A percentile compares a stretch with the other conserved stretches of the same genome.
Evolutionary conservation across 2,888 invertebrate genomes (phyloP).

Genomic region (Spilarctia lutea): DNA sequence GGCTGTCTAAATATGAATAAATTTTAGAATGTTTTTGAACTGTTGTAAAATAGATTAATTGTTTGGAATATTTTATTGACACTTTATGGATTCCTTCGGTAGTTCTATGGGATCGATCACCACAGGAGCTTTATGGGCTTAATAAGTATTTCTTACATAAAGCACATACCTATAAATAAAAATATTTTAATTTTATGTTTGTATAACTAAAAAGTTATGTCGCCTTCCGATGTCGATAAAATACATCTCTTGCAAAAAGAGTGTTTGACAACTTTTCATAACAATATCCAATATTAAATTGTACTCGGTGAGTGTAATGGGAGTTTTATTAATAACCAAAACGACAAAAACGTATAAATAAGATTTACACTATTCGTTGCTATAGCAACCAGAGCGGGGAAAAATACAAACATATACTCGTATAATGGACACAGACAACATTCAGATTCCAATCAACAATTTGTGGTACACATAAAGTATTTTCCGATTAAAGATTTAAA

Average conservation of each 20-base stretch:
- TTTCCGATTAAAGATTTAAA: no score
- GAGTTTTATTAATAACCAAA: not conserved
- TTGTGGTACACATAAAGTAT: no score
- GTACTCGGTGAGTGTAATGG: not conserved
- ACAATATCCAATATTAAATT: not conserved
- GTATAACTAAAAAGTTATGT: not conserved
- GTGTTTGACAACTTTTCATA: not conserved
- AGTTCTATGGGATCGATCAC: not conserved
- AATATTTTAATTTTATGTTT: not conserved
- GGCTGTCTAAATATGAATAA: not conserved
- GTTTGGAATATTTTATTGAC: not conserved
- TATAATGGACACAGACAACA: no score
- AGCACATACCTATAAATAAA: not conserved
- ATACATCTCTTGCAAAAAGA: not conserved
- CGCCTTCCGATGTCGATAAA: no score
- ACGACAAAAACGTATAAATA: not conserved
- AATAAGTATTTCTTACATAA: not conserved
- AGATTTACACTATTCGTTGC: no score
- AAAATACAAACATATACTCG: no score
- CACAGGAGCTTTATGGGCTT: not conserved
- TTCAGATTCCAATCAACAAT: no score
- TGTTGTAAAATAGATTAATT: not conserved
- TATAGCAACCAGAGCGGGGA: no score
- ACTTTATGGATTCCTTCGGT: not conserved
- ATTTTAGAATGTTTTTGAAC: not conserved